Conservation (phyloP, 2,888 invertebrate species). For the Cantharis rufa region DNA sequence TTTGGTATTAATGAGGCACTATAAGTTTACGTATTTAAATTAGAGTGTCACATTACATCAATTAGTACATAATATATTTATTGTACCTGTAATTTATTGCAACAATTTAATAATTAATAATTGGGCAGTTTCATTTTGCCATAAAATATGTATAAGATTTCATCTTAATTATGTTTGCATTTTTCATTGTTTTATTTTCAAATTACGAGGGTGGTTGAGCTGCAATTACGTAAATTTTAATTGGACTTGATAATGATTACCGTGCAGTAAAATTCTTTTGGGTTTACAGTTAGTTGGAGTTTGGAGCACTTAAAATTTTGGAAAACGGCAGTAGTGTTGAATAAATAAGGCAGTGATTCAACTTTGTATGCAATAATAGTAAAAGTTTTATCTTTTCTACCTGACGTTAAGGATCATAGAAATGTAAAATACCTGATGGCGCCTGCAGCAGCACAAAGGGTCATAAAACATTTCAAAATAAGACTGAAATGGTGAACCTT, state of each 20-base stretch:
- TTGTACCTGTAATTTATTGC: neutral
- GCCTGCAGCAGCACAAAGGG: constrained; percentile 32
- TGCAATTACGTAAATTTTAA: neutral
- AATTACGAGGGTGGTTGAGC: neutral
- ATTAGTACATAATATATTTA: neutral
- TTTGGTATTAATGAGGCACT: neutral
- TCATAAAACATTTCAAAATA: constrained; percentile 32
- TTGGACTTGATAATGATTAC: neutral
- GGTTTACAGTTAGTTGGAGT: constrained; percentile 2
- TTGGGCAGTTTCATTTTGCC: neutral
- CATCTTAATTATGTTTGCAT: neutral
- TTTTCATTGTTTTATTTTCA: neutral
- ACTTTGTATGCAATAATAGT: constrained; percentile 27
- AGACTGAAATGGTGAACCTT: constrained; percentile 13
- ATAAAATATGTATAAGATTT: neutral
- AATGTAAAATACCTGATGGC: constrained; percentile 36
- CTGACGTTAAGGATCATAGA: constrained; percentile 16
- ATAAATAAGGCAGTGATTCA: constrained; percentile 16
- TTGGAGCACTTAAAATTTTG: constrained; percentile 1
- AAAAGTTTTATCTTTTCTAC: constrained; percentile 28
- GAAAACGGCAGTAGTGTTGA: constrained; percentile 16
- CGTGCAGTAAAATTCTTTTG: neutral
- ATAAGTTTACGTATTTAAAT: neutral
- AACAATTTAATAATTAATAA: neutral
- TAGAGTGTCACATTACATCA: neutral